These are phyloP conservation scores for Cataglyphis hispanica DNA, from an alignment of 1,140 invertebrate genomes.

Conservation along the genomic window DNA sequence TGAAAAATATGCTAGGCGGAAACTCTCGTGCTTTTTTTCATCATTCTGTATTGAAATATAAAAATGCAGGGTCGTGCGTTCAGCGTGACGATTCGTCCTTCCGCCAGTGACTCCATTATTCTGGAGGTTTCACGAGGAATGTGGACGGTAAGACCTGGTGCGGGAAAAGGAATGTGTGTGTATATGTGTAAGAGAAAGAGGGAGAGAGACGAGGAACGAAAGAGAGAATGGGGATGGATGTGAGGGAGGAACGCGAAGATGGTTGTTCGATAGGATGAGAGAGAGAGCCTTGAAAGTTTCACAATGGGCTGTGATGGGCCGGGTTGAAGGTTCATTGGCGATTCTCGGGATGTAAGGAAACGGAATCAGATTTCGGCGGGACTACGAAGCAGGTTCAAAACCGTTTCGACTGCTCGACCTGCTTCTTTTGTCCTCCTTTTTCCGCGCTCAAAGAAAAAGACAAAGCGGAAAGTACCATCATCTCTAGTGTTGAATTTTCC, in stretches of 20 bases:
- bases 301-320: conserved; percentile 75
- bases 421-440: not conserved
- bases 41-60: conserved; percentile 58
- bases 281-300: conserved; percentile 61
- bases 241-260: not conserved
- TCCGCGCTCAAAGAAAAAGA: not conserved
- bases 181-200: no score
- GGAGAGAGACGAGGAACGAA: conserved; percentile 16
- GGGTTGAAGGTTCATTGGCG: conserved; percentile 74
- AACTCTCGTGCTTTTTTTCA: conserved; percentile 20
- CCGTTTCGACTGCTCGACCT: conserved; percentile 33
- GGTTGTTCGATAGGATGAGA: conserved; percentile 19
- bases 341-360: conserved; percentile 73
- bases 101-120: conserved; percentile 63
- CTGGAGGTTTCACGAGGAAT: conserved; percentile 67
- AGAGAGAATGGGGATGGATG: conserved; percentile 19
- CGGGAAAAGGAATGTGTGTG: conserved; percentile 15
- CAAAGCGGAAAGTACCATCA: conserved; percentile 30
- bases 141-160: conserved; percentile 44
- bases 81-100: conserved; percentile 50
- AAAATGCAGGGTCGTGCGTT: conserved; percentile 60
- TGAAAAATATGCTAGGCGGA: not conserved
- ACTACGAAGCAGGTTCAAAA: conserved; percentile 37
- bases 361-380: conserved; percentile 60
- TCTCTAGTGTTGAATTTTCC: not conserved